Evolutionary conservation across 2,888 invertebrate species (phyloP).

Genomic region (Catocala nupta): DNA sequence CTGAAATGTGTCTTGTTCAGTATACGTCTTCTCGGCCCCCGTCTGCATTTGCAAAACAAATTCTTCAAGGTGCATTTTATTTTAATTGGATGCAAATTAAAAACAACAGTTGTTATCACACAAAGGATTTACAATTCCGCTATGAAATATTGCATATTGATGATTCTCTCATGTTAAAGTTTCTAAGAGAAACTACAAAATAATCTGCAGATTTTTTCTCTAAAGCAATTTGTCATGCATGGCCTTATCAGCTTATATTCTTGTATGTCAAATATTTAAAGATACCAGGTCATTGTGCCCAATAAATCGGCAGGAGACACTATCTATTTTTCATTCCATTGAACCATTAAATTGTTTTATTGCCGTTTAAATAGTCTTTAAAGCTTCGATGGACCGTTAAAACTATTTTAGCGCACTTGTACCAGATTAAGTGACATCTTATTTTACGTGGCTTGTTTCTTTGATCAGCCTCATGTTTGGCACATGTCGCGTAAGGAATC

Average conservation of each 20-base stretch:
- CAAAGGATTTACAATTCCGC: constrained; percentile 9
- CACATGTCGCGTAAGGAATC: constrained; percentile 38
- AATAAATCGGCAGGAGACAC: constrained; percentile 15
- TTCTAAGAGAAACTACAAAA: not conserved
- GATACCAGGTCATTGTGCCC: constrained; percentile 21
- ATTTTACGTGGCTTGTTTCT: constrained; percentile 19
- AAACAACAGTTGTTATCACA: constrained; percentile 8
- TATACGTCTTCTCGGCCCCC: not conserved
- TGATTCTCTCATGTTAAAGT: not conserved
- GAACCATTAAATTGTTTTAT: constrained; percentile 21
- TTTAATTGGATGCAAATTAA: constrained; percentile 18
- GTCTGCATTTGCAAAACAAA: constrained; percentile 22
- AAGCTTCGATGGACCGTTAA: constrained; percentile 9
- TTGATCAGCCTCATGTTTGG: constrained; percentile 36
- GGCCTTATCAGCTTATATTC: not conserved
- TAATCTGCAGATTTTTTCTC: constrained; percentile 3
- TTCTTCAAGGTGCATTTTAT: constrained; percentile 16
- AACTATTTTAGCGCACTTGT: constrained; percentile 17
- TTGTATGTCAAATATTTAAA: constrained; percentile 2
- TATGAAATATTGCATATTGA: constrained; percentile 3
- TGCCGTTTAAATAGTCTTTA: not conserved
- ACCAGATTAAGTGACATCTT: constrained; percentile 19
- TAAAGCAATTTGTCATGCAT: constrained; percentile 1
- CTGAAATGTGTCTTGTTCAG: not conserved
- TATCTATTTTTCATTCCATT: constrained; percentile 22